Evolutionary conservation across 2,888 invertebrate species (phyloP).

Genomic region (Drosophila hamatofila): DNA sequence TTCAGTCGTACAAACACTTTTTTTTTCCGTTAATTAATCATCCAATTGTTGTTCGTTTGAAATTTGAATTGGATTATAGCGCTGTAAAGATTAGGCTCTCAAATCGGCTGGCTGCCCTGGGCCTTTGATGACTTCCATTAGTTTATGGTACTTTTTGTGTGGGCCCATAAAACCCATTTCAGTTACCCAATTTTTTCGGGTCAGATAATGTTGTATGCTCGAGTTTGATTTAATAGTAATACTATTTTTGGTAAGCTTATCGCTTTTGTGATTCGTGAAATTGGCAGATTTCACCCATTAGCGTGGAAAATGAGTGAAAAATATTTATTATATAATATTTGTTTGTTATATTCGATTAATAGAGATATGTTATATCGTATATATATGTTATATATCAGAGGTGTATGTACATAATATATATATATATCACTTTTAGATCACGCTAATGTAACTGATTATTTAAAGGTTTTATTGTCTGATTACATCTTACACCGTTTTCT

Average conservation of each 20-base stretch:
- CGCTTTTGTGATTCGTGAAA: background rate
- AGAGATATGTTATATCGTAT: too few species aligned
- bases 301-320: background rate
- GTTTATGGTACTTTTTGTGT: conserved; percentile 7
- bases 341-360: too few species aligned
- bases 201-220: conserved; percentile 4
- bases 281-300: background rate
- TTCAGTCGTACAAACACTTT: background rate
- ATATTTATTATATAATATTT: background rate
- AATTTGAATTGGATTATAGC: conserved; percentile 10
- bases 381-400: background rate
- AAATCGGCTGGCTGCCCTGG: conserved; percentile 10
- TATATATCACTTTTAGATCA: background rate
- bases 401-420: background rate
- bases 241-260: background rate
- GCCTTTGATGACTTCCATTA: background rate
- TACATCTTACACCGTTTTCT: too few species aligned
- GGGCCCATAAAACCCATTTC: conserved; percentile 1
- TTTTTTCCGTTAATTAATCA: background rate
- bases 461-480: background rate
- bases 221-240: background rate
- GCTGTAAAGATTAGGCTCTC: background rate
- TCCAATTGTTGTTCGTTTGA: conserved; percentile 3
- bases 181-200: background rate
- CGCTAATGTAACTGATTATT: background rate